Base-by-base conservation (phyloP, 2,888 invertebrate species). In the Cheilosia impressa region DNA sequence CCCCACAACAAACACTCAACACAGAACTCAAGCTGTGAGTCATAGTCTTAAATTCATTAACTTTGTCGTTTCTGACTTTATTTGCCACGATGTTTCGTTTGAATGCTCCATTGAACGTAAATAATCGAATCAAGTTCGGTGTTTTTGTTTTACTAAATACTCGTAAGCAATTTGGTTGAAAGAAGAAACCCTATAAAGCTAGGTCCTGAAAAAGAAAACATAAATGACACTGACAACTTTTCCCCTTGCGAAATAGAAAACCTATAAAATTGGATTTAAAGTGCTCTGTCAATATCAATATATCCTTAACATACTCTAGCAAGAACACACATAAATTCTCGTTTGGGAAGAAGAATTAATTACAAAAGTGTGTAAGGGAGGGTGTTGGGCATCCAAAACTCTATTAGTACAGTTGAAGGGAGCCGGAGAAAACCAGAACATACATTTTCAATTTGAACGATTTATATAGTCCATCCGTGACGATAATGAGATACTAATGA, bases 261-360 rank as follows among this genome's bases (percentile, higher is more conserved):
- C 72, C 76, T 60, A 66, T 76, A 80, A 85, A 85, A 80, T 76
- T 80, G 52, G 76, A 73, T 57, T 73, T 80, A 72, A 85, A 85
- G 85, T 80, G 85, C 72, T 85, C 65, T 80, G 85, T 80, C 85
- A 85, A 85, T 80, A 85, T 85, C 76, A 71, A 85, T 85, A 80
- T 66, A 77, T 52, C 62, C 72, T 80, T 85, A 85, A 66, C 80
- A 60, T 79, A 47, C 73, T 68, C 52, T 47, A 47, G 73, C 15
- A 50, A 66, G 62, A 66, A 34, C 17, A 57, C 19, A 71, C 58
- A 78, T 65, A 78, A 58, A 78, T 78, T 62, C 31, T 58, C 57
- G 58, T 50, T 41, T 19, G 41, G 45, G 22, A 60, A 55, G 57
- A 27, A 58, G 58, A 65, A 77, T 72, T 72, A 65, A 77, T 78